These are phyloP conservation scores for Dendroctonus valens DNA, from an alignment of 1,140 invertebrate genomes.

Conservation along the genomic window DNA sequence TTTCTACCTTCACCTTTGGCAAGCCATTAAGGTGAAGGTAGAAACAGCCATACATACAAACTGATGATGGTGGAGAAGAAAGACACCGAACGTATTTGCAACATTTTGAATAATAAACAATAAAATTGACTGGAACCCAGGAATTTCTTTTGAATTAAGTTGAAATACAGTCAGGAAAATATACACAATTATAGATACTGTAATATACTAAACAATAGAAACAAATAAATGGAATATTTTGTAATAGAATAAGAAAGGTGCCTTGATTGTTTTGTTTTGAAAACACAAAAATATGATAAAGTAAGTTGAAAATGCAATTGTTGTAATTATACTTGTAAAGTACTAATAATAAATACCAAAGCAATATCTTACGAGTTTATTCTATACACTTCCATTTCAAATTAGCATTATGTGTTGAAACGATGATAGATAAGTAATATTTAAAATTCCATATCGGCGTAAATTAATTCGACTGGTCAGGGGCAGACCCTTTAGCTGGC, in stretches of 20 bases:
- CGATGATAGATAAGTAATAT: background rate
- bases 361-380: constrained; percentile 8
- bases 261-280: constrained; percentile 48
- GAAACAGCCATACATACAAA: too few relatives aligned
- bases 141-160: too few relatives aligned
- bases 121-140: too few relatives aligned
- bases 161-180: too few relatives aligned
- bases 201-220: too few relatives aligned
- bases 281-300: constrained; percentile 41
- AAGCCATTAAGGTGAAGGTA: too few relatives aligned
- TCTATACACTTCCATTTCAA: background rate
- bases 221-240: constrained; percentile 34
- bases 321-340: constrained; percentile 48
- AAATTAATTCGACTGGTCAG: constrained; percentile 1
- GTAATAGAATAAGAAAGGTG: constrained; percentile 42
- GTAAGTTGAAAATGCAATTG: constrained; percentile 45
- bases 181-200: too few relatives aligned
- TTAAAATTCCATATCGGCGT: background rate
- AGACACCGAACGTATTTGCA: too few relatives aligned
- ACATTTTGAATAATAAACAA: too few relatives aligned
- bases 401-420: background rate
- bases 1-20: too few relatives aligned
- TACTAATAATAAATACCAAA: constrained; percentile 35
- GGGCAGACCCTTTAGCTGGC: constrained; percentile 11
- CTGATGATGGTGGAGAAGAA: too few relatives aligned